Conservation (phyloP, 2,888 invertebrate species). For the Polymixis lichenea region DNA sequence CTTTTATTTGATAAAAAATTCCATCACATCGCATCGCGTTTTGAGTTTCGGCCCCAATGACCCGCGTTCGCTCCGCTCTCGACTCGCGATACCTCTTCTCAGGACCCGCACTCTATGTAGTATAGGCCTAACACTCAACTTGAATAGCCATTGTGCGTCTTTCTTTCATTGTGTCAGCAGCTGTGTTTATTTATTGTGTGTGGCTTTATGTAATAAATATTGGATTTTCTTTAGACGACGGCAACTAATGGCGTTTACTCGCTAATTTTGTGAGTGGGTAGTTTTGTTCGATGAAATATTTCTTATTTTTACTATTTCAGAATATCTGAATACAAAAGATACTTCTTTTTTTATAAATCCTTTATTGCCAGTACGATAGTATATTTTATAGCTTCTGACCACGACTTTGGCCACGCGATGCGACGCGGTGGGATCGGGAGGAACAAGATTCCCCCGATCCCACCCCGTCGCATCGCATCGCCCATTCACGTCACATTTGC, state of each 20-base stretch:
- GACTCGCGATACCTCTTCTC: neutral
- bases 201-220: constrained; percentile 59
- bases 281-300: constrained; percentile 21
- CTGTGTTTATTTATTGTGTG: constrained; percentile 61
- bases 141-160: constrained; percentile 45
- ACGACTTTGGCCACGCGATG: neutral
- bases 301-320: neutral
- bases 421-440: too few relatives aligned
- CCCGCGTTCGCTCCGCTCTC: neutral
- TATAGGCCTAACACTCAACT: constrained; percentile 40
- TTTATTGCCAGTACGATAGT: neutral
- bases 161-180: constrained; percentile 56
- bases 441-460: too few relatives aligned
- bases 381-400: neutral
- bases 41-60: constrained; percentile 1
- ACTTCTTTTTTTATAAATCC: neutral
- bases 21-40: neutral
- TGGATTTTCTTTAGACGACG: constrained; percentile 54
- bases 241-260: constrained; percentile 31
- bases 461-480: neutral
- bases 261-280: constrained; percentile 41
- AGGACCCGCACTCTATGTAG: constrained; percentile 8
- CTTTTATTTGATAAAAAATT: neutral
- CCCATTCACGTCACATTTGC: neutral
- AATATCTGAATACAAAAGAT: neutral